Evolutionary conservation across 2,888 invertebrate species (phyloP), one percentile per base, ranked within the genome.

Genomic region (Bellardia bayeri): DNA sequence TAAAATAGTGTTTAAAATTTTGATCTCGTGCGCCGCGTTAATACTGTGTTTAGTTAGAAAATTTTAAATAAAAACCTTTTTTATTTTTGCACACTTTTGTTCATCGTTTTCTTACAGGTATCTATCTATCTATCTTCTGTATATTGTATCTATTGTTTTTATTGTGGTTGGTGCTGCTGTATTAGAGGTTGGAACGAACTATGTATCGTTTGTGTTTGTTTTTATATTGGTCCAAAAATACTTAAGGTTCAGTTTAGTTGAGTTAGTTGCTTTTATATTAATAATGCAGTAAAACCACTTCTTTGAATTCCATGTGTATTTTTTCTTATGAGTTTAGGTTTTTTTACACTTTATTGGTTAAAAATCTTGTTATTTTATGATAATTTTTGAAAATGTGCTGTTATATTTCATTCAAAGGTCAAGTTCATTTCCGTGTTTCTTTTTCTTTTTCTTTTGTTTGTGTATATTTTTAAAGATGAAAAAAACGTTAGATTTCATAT

Each of bases 361-460:
- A 68, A 82, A 30, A 66, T 68, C 58, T 83, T 76, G 63, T 86
- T 81, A 45, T 51, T 49, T 66, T 83, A 66, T 68, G 63, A n/a
- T 79, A 79, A 74, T 84, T 40, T 71, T 37, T 51, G n/a, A 66
- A 81, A 81, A 87, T 86, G 66, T 82, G 88, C 86, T 87, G 85
- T 87, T 89, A 86, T 84, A 78, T 87, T 82, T 51, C 71, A 76
- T 6, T 84, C 78, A 85, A 87, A 86, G 89, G 88, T 89, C 89
- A 89, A 89, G 89, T 89, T 89, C 78, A 89, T 72, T 89, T 89
- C 89, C 89, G 89, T 68, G 72, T 87, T 79, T 61, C 49, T 42
- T 2, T 42, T 79, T 61, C 49, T 42, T 2, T 42, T 45, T 49
- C 33, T 56, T 54, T 33, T 45, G 42, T 64, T 2, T 23, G 37